Base-by-base conservation (phyloP, 2,888 invertebrate species). In the Meganola albula region DNA sequence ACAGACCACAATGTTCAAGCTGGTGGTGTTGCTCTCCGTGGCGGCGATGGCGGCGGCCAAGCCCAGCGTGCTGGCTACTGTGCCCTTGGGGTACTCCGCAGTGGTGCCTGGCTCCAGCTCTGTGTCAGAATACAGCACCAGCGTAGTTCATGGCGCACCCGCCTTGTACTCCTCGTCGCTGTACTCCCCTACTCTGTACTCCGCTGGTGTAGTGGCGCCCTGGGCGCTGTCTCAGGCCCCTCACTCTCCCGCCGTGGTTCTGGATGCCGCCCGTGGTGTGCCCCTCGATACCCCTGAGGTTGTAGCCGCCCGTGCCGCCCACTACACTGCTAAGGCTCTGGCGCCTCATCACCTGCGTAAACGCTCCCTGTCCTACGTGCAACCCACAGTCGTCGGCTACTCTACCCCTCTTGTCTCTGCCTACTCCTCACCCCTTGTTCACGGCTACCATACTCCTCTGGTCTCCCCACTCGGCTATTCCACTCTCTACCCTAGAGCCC, bases 1-100 rank as follows among this genome's bases (percentile, higher is more conserved):
- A 72, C 76, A 80, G 76, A 83, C 76, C 80, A 84, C 63, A 60
- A 85, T 86, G 85, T 77, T 58, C 63, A 84, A 84, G 69, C 66
- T 85, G 87, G 87, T 89, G 86, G 88, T 88, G 74, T 88, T 90
- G 84, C 87, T 87, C 67, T 88, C 88, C 60, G 73, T 89, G 42
- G 68, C 88, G 63, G 88, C 89, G 59, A 55, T 90, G 65, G 89
- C 84, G 46, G 87, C 77, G 45, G 90, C 90, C 65, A 86, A 79
- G 65, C 86, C 86, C 7, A 36, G 67, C 26, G 29, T 66, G 21
- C 58, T 74, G 35, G 58, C 62, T 10, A 76, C 76, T 1, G 28
- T 9, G 31, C 66, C 66, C 1, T 63, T 53, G n/a, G 55, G 53
- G 50, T 63, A 65, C 53, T 61, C 60, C 40, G 16, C 20, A 10